A percentile compares a stretch with the other conserved stretches of the same genome.
Conservation (phyloP, 2,797 vertebrate genomes). For the Myotis daubentonii region DNA sequence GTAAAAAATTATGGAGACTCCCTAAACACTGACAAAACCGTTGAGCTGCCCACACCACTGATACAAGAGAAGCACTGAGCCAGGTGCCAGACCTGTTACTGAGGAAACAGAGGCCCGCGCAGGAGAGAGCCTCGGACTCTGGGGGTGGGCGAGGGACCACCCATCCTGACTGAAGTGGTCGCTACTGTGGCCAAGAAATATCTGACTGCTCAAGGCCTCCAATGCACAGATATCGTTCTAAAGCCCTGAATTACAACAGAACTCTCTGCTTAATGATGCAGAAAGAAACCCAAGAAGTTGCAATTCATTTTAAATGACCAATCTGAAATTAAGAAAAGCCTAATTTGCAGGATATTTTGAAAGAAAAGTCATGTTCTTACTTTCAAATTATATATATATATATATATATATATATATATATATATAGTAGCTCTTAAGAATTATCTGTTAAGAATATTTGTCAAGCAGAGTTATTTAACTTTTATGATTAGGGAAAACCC, state of each 20-base stretch:
- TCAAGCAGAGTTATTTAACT: slow-evolving; percentile 39
- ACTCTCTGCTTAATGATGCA: not conserved
- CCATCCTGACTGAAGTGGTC: not conserved
- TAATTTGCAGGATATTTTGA: slow-evolving; percentile 4
- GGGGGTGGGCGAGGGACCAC: too few species aligned
- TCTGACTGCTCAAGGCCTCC: not conserved
- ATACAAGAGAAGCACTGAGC: not conserved
- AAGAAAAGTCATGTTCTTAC: not conserved
- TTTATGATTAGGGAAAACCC: slow-evolving; percentile 26
- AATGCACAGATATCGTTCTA: not conserved
- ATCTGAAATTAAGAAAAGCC: slow-evolving; percentile 33
- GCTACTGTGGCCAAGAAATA: not conserved
- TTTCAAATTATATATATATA: not conserved
- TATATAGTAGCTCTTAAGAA: not conserved
- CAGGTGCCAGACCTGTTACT: not conserved
- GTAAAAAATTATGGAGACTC: not conserved
- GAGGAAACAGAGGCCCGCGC: not conserved
- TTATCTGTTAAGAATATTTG: slow-evolving; percentile 27
- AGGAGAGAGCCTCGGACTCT: not conserved
- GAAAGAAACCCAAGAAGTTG: not conserved
- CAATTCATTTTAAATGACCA: slow-evolving; percentile 31
- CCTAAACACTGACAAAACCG: not conserved
- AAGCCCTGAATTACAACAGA: not conserved
- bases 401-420: too few species aligned
- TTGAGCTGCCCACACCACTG: not conserved